These are phyloP conservation scores for Poliocrania exsul DNA, from an alignment of 2,797 vertebrate species.

Conservation along the genomic window DNA sequence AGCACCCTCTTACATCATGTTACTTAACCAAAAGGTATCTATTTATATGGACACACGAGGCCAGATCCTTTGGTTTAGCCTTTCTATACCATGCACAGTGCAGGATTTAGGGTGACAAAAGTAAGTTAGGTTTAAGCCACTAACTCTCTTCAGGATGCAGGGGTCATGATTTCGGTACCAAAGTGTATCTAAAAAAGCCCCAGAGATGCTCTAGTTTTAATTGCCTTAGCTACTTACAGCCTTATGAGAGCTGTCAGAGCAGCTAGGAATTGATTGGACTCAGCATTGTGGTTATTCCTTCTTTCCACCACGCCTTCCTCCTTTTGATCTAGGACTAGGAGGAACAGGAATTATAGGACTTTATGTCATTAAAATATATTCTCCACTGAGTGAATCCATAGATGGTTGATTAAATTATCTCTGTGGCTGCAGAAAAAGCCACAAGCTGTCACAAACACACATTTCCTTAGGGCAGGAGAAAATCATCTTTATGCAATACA, in stretches of 20 bases:
- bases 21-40: not conserved
- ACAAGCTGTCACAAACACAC: not conserved
- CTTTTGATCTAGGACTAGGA: not conserved
- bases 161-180: slow-evolving; percentile 1
- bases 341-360: not conserved
- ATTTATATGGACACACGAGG: not conserved
- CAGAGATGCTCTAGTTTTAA: slow-evolving; percentile 25
- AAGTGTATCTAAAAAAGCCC: not conserved
- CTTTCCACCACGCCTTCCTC: not conserved
- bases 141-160: not conserved
- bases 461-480: slow-evolving; percentile 6
- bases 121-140: slow-evolving; percentile 25
- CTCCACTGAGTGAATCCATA: not conserved
- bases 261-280: slow-evolving; percentile 9
- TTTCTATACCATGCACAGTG: not conserved
- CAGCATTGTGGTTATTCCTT: slow-evolving; percentile 2
- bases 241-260: slow-evolving; percentile 18
- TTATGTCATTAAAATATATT: not conserved
- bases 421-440: slow-evolving; percentile 25
- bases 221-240: slow-evolving; percentile 31
- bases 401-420: slow-evolving; percentile 14
- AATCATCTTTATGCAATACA: not conserved
- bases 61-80: not conserved
- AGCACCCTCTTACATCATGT: not conserved
- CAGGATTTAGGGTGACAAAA: not conserved